Conservation (phyloP, 2,113 vertebrate species). For the Guaruba guarouba region DNA sequence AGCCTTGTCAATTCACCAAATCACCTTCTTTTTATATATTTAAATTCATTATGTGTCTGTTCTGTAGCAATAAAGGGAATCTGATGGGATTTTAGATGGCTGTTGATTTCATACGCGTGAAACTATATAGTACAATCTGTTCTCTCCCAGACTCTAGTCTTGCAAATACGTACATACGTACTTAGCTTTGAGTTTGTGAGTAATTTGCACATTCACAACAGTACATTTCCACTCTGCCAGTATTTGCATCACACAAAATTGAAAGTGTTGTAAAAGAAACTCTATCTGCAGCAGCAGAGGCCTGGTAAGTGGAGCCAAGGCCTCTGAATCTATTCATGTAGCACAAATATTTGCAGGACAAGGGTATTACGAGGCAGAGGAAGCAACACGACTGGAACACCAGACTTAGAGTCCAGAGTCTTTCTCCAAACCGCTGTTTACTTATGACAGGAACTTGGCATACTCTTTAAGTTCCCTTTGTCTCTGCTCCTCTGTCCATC, state of each 20-base stretch:
- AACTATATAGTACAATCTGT: neutral
- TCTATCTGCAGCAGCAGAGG: neutral
- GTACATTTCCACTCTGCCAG: neutral
- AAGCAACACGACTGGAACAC: neutral
- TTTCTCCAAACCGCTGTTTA: conserved; percentile 12
- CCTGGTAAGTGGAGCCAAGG: neutral
- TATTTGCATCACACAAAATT: neutral
- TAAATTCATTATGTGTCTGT: neutral
- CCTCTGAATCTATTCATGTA: neutral
- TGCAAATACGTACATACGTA: neutral
- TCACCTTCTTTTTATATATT: neutral
- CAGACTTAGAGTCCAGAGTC: neutral
- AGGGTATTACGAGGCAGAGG: neutral
- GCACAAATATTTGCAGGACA: neutral
- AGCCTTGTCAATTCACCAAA: neutral
- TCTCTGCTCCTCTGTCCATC: neutral
- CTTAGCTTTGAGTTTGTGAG: neutral
- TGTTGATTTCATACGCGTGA: neutral
- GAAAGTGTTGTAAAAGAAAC: neutral
- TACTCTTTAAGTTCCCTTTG: neutral
- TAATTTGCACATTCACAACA: neutral
- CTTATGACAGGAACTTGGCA: conserved; percentile 8
- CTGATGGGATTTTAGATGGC: neutral
- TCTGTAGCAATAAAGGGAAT: neutral
- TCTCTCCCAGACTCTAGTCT: neutral